These are phyloP conservation scores for Lithophane semibrunnea DNA, from an alignment of 2,888 invertebrate genomes.

Conservation along the genomic window DNA sequence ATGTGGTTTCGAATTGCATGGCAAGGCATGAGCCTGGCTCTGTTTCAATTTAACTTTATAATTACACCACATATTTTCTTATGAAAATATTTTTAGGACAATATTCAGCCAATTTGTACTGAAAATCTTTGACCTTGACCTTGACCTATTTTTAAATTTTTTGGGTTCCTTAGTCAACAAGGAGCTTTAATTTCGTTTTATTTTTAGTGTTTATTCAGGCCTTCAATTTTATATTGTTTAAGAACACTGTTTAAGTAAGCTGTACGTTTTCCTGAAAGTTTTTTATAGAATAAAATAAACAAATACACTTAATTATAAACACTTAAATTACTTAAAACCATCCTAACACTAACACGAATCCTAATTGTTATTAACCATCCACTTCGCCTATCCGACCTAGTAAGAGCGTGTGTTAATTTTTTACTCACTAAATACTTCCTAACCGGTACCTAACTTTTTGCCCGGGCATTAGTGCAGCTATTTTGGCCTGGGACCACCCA, in stretches of 20 bases:
- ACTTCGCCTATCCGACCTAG: slow-evolving; percentile 36
- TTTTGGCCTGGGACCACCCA: slow-evolving; percentile 82
- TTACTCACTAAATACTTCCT: slow-evolving; percentile 69
- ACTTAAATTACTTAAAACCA: slow-evolving; percentile 38
- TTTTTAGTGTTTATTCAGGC: too few relatives aligned
- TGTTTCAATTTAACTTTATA: neutral
- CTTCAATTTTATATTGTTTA: too few relatives aligned
- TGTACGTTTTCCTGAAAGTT: too few relatives aligned
- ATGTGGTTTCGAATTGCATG: neutral
- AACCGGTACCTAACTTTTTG: slow-evolving; percentile 79
- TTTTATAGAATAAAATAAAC: too few relatives aligned
- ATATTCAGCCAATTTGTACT: neutral
- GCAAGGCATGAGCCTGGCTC: neutral
- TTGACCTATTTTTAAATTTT: too few relatives aligned
- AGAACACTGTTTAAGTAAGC: too few relatives aligned
- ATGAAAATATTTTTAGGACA: too few relatives aligned
- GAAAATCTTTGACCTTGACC: too few relatives aligned
- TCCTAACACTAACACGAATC: slow-evolving; percentile 8
- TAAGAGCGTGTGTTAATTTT: slow-evolving; percentile 67
- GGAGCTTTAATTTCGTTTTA: too few relatives aligned
- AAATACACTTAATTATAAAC: neutral
- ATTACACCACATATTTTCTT: neutral
- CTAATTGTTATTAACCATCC: slow-evolving; percentile 58
- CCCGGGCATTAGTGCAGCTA: slow-evolving; percentile 79
- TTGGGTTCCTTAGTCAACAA: too few relatives aligned